Conservation (phyloP, 1,140 invertebrate species). For the Gryllus bimaculatus region DNA sequence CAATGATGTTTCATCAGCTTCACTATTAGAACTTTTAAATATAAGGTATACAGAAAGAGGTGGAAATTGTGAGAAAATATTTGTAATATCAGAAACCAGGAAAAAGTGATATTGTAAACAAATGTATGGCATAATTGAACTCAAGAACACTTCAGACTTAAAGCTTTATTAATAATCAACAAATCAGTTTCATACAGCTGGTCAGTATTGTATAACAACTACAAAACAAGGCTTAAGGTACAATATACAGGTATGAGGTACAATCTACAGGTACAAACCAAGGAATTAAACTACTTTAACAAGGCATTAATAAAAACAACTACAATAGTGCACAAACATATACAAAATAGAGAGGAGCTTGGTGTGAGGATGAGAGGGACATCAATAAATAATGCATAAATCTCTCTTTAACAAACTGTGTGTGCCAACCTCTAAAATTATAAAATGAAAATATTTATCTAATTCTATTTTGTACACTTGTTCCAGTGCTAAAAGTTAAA, state of each 20-base stretch:
- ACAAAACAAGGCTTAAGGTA: not conserved
- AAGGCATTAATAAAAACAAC: not conserved
- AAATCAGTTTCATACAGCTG: not conserved
- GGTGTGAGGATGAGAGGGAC: not conserved
- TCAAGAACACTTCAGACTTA: not conserved
- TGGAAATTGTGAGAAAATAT: too few species aligned
- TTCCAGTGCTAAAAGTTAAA: too few species aligned
- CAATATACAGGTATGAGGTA: not conserved
- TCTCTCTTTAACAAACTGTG: not conserved
- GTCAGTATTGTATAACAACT: too few species aligned
- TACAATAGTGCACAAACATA: not conserved
- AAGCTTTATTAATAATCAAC: not conserved
- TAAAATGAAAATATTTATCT: not conserved
- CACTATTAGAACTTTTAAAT: too few species aligned
- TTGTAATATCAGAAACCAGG: not conserved
- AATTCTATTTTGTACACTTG: too few species aligned
- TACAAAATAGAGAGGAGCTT: not conserved
- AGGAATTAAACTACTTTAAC: not conserved
- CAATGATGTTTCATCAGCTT: too few species aligned
- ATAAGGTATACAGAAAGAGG: too few species aligned
- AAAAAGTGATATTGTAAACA: constrained; percentile 2
- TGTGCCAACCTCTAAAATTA: not conserved
- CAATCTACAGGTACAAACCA: not conserved
- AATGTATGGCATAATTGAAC: not conserved
- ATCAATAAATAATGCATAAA: not conserved